Conservation (phyloP, 2,113 vertebrate species). For the Embiotoca jacksoni region DNA sequence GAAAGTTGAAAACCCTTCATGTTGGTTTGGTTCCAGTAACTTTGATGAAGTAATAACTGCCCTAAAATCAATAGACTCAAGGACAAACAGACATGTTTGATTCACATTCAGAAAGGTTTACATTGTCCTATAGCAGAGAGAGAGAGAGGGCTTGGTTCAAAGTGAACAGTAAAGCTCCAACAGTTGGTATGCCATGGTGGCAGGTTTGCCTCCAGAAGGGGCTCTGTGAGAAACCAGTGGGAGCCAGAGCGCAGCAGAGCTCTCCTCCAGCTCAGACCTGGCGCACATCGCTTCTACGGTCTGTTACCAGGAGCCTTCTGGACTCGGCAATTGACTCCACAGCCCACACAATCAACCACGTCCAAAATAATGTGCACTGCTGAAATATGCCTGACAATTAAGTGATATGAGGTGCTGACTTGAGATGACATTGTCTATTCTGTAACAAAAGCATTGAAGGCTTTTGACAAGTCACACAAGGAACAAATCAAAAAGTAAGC, state of each 20-base stretch:
- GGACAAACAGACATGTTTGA: constrained; percentile 29
- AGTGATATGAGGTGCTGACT: constrained; percentile 8
- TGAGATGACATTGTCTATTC: constrained; percentile 1
- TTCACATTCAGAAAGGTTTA: constrained; percentile 36
- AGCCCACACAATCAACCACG: constrained; percentile 12
- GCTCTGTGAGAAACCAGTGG: constrained; percentile 73
- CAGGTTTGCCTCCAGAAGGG: constrained; percentile 82
- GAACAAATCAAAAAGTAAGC: constrained; percentile 1
- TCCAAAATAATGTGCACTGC: constrained; percentile 15
- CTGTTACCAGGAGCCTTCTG: constrained; percentile 49
- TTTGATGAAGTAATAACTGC: not conserved
- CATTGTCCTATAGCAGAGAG: constrained; percentile 21
- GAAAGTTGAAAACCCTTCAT: too few species aligned
- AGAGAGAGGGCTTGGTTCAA: constrained; percentile 30
- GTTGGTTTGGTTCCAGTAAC: not conserved
- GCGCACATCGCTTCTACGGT: constrained; percentile 55
- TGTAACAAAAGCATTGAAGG: constrained; percentile 9
- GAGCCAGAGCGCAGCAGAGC: constrained; percentile 60
- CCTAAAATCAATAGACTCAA: not conserved
- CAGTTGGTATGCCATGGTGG: constrained; percentile 70
- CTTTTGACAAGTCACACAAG: constrained; percentile 8
- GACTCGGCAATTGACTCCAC: constrained; percentile 30
- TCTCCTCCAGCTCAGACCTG: constrained; percentile 57
- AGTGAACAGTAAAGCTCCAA: constrained; percentile 74
- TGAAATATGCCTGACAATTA: not conserved